Conservation (phyloP, 2,113 vertebrate genomes). For the Hippolais icterina region DNA sequence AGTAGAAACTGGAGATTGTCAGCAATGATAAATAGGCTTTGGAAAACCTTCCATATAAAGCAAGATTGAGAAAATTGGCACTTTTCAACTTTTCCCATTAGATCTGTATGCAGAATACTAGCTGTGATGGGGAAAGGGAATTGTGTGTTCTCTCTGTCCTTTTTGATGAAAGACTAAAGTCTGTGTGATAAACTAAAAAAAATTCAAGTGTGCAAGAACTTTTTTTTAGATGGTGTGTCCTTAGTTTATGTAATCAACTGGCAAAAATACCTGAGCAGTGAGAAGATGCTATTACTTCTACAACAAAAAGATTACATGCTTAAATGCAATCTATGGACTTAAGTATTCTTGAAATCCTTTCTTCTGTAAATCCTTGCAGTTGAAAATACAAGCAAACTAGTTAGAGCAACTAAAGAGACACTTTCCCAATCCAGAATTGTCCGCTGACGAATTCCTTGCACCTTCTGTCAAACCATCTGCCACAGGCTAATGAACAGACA, state of each 20-base stretch:
- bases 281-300: background rate
- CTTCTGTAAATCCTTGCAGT: background rate
- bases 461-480: conserved; percentile 68
- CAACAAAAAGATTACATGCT: background rate
- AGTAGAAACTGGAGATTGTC: background rate
- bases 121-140: background rate
- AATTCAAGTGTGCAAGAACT: background rate
- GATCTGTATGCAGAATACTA: background rate
- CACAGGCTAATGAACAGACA: conserved; percentile 38
- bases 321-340: background rate
- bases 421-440: conserved; percentile 5
- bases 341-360: background rate
- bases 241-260: background rate
- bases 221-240: background rate
- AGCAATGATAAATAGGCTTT: background rate
- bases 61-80: background rate
- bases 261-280: background rate
- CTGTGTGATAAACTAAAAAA: background rate
- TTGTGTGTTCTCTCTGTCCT: background rate
- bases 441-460: conserved; percentile 32
- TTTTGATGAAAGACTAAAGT: background rate
- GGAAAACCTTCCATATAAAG: conserved; percentile 24
- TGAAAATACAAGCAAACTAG: background rate
- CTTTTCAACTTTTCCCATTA: background rate
- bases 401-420: background rate